These are phyloP conservation scores for Dinocampus coccinellae DNA, from an alignment of 2,888 invertebrate genomes.

Conservation along the genomic window DNA sequence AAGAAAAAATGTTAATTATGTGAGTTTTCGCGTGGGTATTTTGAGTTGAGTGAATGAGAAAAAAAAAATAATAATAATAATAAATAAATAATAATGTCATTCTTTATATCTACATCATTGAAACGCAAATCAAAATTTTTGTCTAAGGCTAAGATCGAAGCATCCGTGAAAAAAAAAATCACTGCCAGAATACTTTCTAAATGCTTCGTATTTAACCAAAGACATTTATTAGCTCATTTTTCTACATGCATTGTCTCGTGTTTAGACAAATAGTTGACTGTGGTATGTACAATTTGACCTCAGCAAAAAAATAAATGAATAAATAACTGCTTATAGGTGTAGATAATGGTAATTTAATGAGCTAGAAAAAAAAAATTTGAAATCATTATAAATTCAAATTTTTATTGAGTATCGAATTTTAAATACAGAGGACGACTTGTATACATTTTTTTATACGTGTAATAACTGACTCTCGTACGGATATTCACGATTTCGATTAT, in stretches of 20 bases:
- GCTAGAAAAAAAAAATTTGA: conserved; percentile 8
- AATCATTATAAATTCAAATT: neutral
- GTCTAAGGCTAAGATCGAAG: conserved; percentile 66
- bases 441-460: neutral
- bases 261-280: conserved; percentile 37
- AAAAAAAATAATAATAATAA: too few relatives aligned
- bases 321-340: conserved; percentile 36
- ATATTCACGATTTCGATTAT: conserved; percentile 1
- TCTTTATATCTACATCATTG: conserved; percentile 43
- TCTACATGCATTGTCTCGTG: conserved; percentile 67
- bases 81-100: neutral
- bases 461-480: neutral
- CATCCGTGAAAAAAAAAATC: conserved; percentile 62
- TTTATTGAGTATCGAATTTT: neutral
- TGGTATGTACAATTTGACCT: conserved; percentile 20
- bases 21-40: neutral
- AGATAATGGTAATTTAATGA: conserved; percentile 10
- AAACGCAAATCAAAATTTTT: conserved; percentile 62
- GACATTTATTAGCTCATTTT: conserved; percentile 67
- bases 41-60: neutral
- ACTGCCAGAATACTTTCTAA: conserved; percentile 66
- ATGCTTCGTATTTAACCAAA: conserved; percentile 67
- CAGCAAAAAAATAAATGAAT: conserved; percentile 35
- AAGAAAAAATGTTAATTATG: neutral
- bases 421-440: neutral